Percentiles rank a stretch among this genome's conserved stretches.
phyloP scores from a whole-genome alignment of 2,888 invertebrate species.

The Chirona hameri region DNA sequence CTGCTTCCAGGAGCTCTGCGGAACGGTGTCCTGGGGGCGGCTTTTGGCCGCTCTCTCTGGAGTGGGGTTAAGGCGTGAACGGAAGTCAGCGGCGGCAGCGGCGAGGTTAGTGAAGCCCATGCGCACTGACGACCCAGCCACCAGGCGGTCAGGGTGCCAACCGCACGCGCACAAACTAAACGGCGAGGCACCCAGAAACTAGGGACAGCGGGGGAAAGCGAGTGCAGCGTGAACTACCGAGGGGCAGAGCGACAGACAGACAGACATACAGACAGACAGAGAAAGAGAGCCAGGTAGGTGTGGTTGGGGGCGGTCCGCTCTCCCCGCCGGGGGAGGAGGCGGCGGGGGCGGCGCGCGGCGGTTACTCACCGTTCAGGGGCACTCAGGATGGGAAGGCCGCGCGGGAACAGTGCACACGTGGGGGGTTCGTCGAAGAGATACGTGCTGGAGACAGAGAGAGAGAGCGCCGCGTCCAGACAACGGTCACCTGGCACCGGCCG shows the following conservation, averaged over 20 bases:
- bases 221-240: background rate
- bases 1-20: no score
- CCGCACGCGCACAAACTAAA: no score
- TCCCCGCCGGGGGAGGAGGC: background rate
- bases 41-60: no score
- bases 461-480: background rate
- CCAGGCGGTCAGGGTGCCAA: no score
- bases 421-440: conserved; percentile 23
- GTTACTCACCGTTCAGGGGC: conserved; percentile 1
- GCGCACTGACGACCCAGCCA: no score
- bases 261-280: background rate
- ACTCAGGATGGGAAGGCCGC: conserved; percentile 3
- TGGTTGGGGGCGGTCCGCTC: background rate
- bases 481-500: background rate
- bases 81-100: no score
- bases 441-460: conserved; percentile 22
- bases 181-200: background rate
- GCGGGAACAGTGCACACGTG: background rate
- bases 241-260: background rate
- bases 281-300: background rate
- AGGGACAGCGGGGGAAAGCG: background rate
- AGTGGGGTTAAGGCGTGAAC: no score
- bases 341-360: background rate
- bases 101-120: no score
- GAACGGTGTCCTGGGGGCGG: no score